These are phyloP conservation scores for Euclidia mi DNA, from an alignment of 2,888 invertebrate species.

Conservation along the genomic window DNA sequence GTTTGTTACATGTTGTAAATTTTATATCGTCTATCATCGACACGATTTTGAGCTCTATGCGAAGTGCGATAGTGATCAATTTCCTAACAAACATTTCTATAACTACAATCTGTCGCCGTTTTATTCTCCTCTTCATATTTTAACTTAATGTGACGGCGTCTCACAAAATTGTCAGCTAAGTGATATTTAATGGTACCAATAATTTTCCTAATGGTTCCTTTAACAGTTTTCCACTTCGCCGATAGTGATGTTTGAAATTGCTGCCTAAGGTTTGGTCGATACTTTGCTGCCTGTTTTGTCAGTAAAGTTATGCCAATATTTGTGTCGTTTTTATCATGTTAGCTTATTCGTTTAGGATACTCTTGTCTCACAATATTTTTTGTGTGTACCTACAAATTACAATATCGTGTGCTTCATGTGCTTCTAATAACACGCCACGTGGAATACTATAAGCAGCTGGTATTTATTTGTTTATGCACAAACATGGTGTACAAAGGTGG, in stretches of 20 bases:
- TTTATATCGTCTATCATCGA: not conserved
- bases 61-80: not conserved
- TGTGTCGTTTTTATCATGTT: no score
- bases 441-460: no score
- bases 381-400: no score
- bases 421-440: no score
- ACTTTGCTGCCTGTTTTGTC: not conserved
- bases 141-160: constrained; percentile 39
- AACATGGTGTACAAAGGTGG: no score
- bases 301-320: no score
- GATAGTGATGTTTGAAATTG: constrained; percentile 33
- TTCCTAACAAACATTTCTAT: not conserved
- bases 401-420: no score
- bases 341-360: no score
- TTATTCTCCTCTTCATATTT: constrained; percentile 35
- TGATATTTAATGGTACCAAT: constrained; percentile 68
- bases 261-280: not conserved
- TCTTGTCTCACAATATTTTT: no score
- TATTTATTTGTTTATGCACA: no score
- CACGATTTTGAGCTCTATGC: not conserved
- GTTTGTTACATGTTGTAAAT: no score
- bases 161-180: constrained; percentile 55
- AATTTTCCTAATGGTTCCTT: constrained; percentile 57
- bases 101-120: constrained; percentile 21
- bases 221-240: constrained; percentile 29